Evolutionary conservation across 1,140 invertebrate species (phyloP), one percentile per base, ranked within the genome.

Genomic region (Drosophila varians): DNA sequence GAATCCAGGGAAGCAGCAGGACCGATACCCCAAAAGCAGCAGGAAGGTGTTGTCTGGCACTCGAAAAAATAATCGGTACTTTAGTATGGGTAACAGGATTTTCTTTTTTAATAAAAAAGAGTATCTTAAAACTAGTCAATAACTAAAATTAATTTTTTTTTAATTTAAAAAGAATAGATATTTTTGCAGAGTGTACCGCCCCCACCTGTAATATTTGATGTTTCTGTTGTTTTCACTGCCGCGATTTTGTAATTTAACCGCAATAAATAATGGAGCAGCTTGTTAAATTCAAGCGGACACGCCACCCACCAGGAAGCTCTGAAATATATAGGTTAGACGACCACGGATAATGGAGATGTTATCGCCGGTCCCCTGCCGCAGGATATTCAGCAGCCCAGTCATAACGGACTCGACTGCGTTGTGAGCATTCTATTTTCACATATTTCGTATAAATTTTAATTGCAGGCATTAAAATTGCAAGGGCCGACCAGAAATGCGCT

Each of bases 251-350:
- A 79, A 79, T 79, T 80, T 71, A 58, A 55, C 45, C 57, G 65
- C 77, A 65, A 79, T 79, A 80, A 79, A 79, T 79, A 80, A 79
- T 79, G 43, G 56, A 79, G 31, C 46, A 79, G 55, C 76, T 79
- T 71, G 65, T 71, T 79, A 75, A 75, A 79, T 75, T 75, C 53
- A 31, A 43, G 34, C 25, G 28, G n/a, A 31, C 28, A 31, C 28
- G n/a, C 16, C 69, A 18, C 45, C 14, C 43, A 48, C 31, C 64
- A 70, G 34, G 62, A 66, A 43, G 12, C 38, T n/a, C 21, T 45
- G 21, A 66, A 56, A 70, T 57, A 71, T 58, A n/a, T 72, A 60
- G 69, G 68, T 73, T 62, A 62, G 48, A 25, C 57, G 61, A 16
- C 23, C 12, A 8, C 18, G 36, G 47, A 62, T 68, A 66, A 68